Percentiles rank a stretch among this genome's conserved stretches.
phyloP scores from a whole-genome alignment of 2,888 invertebrate species.

The Phania funesta region DNA sequence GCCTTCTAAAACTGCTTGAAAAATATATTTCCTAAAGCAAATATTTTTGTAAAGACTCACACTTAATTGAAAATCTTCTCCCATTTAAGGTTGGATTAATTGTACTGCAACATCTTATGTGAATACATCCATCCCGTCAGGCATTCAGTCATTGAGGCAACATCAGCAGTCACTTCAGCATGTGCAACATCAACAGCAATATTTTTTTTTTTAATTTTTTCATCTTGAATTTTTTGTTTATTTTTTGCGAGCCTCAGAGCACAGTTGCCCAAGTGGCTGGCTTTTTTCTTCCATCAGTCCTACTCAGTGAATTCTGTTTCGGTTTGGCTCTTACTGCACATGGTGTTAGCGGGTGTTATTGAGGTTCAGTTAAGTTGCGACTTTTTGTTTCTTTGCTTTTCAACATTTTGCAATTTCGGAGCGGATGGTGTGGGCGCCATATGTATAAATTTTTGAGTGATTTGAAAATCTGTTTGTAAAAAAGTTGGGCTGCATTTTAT shows the following conservation, averaged over 20 bases:
- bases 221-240: not conserved
- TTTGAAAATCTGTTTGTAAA: conserved; percentile 25
- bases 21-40: conserved; percentile 21
- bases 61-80: not conserved
- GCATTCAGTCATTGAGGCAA: conserved; percentile 38
- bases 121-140: not conserved
- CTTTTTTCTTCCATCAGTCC: conserved; percentile 29
- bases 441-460: conserved; percentile 33
- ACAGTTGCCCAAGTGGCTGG: conserved; percentile 59
- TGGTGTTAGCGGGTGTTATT: conserved; percentile 49
- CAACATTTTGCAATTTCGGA: conserved; percentile 47
- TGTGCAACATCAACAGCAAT: conserved; percentile 59
- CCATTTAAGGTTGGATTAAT: conserved; percentile 18
- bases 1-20: not conserved
- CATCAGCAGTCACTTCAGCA: conserved; percentile 59
- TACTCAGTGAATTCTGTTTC: conserved; percentile 47
- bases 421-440: conserved; percentile 64
- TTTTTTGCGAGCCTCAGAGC: conserved; percentile 34
- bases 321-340: conserved; percentile 7
- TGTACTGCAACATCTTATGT: conserved; percentile 28
- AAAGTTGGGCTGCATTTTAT: conserved; percentile 47
- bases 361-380: conserved; percentile 26
- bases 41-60: not conserved
- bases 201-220: conserved; percentile 24
- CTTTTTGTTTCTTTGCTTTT: not conserved